Conservation (phyloP, 1,140 invertebrate species). For the Daktulosphaira vitifoliae region DNA sequence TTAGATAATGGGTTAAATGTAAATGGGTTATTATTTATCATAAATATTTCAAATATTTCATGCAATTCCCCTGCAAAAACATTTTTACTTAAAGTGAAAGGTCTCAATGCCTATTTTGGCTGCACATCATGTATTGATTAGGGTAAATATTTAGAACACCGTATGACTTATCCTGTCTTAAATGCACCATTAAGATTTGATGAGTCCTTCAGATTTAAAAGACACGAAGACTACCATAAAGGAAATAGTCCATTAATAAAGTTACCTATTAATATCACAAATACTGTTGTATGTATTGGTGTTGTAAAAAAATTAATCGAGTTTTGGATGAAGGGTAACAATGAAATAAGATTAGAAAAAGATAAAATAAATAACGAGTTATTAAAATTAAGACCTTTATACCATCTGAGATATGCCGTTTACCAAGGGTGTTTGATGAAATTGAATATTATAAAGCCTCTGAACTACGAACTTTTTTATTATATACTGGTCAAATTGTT, state of each 20-base stretch:
- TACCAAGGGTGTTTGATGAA: background rate
- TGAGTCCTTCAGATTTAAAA: background rate
- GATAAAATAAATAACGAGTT: too few relatives aligned
- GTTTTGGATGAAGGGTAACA: background rate
- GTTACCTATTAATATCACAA: too few relatives aligned
- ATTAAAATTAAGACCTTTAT: background rate
- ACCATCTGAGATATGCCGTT: background rate
- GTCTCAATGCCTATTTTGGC: background rate
- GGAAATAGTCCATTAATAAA: too few relatives aligned
- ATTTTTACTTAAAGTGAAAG: too few relatives aligned
- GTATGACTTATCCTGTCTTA: background rate
- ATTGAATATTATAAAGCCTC: background rate
- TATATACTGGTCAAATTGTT: background rate
- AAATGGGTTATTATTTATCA: background rate
- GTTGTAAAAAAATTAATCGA: background rate
- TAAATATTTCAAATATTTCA: background rate
- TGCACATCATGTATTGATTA: background rate
- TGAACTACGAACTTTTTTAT: background rate
- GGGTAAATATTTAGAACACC: background rate
- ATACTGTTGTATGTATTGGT: constrained; percentile 1
- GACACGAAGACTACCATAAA: too few relatives aligned
- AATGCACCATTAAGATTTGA: constrained; percentile 1
- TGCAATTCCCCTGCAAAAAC: background rate
- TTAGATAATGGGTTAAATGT: background rate
- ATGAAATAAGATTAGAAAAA: background rate